phyloP scores from a whole-genome alignment of 1,140 invertebrate species.

The Triops cancriformis region DNA sequence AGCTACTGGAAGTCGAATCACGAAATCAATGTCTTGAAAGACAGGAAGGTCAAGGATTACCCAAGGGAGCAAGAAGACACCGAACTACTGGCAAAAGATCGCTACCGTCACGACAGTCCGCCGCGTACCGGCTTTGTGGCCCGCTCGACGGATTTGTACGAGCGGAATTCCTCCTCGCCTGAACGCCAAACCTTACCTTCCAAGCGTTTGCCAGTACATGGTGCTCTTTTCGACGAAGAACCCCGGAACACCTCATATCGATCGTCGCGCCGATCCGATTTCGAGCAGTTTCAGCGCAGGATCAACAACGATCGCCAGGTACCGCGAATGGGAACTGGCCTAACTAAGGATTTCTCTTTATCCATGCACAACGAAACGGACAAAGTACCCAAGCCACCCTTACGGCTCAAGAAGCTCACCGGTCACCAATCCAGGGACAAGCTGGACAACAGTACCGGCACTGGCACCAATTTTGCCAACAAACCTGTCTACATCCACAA shows the following conservation, averaged over 20 bases:
- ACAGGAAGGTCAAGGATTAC: background rate
- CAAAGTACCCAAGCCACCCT: background rate
- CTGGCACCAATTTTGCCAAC: too few species aligned
- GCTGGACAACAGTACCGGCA: background rate
- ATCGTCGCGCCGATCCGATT: background rate
- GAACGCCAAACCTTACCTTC: background rate
- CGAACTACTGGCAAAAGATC: background rate
- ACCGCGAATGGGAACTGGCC: background rate
- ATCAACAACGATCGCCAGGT: background rate
- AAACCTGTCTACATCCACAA: background rate
- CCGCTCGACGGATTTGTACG: background rate
- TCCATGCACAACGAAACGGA: conserved; percentile 11
- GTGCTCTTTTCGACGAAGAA: background rate
- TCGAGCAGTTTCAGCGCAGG: background rate
- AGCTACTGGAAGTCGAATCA: background rate
- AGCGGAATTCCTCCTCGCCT: background rate
- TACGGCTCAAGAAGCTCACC: conserved; percentile 17
- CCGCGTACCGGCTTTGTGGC: background rate
- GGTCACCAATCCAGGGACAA: background rate
- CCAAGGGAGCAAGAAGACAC: background rate
- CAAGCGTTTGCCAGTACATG: background rate
- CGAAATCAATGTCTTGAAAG: background rate
- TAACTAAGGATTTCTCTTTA: background rate
- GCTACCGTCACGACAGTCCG: background rate
- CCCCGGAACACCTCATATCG: background rate